Conservation (phyloP, 2,797 vertebrate species). For the Platalea minor region DNA sequence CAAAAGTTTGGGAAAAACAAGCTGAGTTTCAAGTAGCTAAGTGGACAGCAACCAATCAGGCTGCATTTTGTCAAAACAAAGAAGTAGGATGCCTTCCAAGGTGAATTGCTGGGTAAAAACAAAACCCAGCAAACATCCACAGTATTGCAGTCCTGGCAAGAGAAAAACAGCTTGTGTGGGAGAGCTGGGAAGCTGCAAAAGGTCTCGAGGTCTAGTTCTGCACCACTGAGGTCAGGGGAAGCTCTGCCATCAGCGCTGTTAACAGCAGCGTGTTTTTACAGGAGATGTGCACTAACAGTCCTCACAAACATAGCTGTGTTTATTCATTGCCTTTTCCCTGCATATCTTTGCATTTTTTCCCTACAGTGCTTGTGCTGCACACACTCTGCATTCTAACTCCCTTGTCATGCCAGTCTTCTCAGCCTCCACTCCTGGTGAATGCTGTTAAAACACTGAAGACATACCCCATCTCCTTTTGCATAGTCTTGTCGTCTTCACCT, state of each 20-base stretch:
- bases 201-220: background rate
- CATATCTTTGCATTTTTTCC: background rate
- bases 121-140: background rate
- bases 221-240: background rate
- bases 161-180: background rate
- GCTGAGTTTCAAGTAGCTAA: background rate
- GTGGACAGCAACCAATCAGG: background rate
- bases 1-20: background rate
- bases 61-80: slow-evolving; percentile 24
- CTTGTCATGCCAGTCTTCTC: background rate
- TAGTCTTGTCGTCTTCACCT: background rate
- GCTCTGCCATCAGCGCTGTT: background rate
- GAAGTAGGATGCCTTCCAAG: slow-evolving; percentile 28
- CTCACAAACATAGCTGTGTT: background rate
- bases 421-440: background rate
- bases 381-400: background rate
- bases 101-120: background rate
- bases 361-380: background rate
- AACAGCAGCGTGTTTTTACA: background rate
- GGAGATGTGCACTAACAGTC: background rate
- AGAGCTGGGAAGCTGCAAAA: background rate
- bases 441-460: background rate
- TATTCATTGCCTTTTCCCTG: background rate
- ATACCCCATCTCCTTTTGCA: background rate
- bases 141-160: background rate